Evolutionary conservation across 2,797 vertebrate genomes (phyloP).

Genomic region (Poliocrania exsul): DNA sequence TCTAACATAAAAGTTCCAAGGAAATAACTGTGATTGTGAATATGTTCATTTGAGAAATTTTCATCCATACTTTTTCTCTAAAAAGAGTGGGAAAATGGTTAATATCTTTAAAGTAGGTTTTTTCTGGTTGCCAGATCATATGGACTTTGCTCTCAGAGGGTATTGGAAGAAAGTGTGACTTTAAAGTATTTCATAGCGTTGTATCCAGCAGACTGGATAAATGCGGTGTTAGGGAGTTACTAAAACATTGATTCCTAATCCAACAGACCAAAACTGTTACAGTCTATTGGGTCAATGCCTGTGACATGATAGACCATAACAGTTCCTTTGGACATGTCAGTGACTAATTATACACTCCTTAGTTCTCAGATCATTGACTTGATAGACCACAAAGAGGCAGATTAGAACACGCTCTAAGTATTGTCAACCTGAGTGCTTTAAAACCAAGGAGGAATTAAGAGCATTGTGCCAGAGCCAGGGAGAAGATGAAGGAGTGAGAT

Average conservation of each 20-base stretch:
- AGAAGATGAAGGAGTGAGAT: not conserved
- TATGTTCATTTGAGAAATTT: not conserved
- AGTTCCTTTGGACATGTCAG: slow-evolving; percentile 66
- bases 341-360: slow-evolving; percentile 59
- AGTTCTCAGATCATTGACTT: slow-evolving; percentile 63
- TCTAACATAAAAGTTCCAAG: not conserved
- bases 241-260: slow-evolving; percentile 59
- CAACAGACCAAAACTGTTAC: slow-evolving; percentile 59
- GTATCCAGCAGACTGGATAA: slow-evolving; percentile 53
- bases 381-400: slow-evolving; percentile 60
- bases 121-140: not conserved
- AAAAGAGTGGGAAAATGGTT: not conserved
- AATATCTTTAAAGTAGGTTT: slow-evolving; percentile 11
- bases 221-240: slow-evolving; percentile 48
- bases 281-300: slow-evolving; percentile 48
- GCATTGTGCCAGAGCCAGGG: not conserved
- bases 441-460: not conserved
- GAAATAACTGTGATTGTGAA: not conserved
- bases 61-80: not conserved
- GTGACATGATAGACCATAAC: slow-evolving; percentile 49
- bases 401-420: not conserved
- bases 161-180: slow-evolving; percentile 1
- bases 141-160: not conserved
- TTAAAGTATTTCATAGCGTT: not conserved
- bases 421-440: not conserved